Conservation (phyloP, 2,888 invertebrate genomes). For the Deilephila porcellus region DNA sequence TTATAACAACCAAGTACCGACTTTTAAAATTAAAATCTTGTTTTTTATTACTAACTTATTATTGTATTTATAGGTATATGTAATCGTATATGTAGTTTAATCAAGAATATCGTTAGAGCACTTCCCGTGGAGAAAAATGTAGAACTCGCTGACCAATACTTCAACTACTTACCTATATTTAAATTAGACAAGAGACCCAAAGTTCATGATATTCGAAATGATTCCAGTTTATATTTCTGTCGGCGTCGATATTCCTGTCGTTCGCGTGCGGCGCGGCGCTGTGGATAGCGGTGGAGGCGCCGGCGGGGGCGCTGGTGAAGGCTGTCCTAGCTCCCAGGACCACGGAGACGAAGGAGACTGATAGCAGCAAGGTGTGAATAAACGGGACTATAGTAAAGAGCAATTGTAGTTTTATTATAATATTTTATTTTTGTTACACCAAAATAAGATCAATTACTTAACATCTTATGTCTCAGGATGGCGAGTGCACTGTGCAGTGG, state of each 20-base stretch:
- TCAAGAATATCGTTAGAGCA: too few species aligned
- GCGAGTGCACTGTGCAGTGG: too few species aligned
- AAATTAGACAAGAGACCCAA: not conserved
- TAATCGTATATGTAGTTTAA: too few species aligned
- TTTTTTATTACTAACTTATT: not conserved
- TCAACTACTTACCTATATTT: not conserved
- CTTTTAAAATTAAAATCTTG: too few species aligned
- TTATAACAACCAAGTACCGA: not conserved
- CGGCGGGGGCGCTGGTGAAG: constrained; percentile 50
- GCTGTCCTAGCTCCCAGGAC: constrained; percentile 37
- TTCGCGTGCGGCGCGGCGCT: constrained; percentile 53
- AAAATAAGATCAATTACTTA: too few species aligned
- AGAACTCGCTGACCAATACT: too few species aligned
- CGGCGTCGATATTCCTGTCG: constrained; percentile 58
- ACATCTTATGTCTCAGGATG: too few species aligned
- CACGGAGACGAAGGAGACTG: not conserved
- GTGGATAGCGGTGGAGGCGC: constrained; percentile 66
- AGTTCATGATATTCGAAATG: not conserved
- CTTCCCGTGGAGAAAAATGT: too few species aligned
- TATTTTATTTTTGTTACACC: not conserved
- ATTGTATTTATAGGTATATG: too few species aligned
- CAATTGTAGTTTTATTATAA: not conserved
- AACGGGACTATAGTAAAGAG: not conserved
- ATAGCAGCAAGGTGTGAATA: not conserved
- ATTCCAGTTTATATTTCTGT: constrained; percentile 56